These are phyloP conservation scores for Taurulus bubalis DNA, from an alignment of 2,113 vertebrate genomes.

Conservation along the genomic window DNA sequence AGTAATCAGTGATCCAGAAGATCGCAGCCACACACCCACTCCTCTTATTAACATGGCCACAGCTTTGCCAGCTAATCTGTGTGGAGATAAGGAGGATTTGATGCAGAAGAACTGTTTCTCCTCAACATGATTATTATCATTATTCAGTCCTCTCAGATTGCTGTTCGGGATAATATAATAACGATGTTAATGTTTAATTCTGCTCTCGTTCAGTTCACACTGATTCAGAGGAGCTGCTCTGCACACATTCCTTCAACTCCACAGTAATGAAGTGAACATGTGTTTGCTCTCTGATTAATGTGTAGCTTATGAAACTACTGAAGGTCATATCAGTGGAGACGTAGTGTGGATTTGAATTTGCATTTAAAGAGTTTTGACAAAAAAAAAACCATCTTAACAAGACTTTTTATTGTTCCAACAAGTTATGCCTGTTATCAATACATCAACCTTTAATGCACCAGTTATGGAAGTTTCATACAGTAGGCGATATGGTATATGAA, in stretches of 20 bases:
- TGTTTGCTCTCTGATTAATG: neutral
- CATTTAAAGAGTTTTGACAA: neutral
- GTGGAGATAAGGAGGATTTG: constrained; percentile 8
- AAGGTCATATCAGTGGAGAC: neutral
- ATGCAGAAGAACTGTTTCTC: neutral
- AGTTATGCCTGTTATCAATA: neutral
- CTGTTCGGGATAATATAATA: neutral
- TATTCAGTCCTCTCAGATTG: neutral
- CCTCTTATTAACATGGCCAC: neutral
- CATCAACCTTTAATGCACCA: neutral
- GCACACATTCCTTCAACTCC: neutral
- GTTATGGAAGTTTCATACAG: neutral
- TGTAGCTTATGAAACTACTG: neutral
- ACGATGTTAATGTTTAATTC: neutral
- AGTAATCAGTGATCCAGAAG: neutral
- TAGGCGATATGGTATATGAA: too few relatives aligned
- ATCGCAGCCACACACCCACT: constrained; percentile 16
- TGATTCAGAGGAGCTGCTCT: constrained; percentile 2
- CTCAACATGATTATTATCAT: neutral
- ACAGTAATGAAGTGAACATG: neutral
- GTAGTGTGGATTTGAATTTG: neutral
- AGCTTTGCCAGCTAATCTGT: constrained; percentile 3
- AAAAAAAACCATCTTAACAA: neutral
- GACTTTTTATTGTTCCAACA: neutral
- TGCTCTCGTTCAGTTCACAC: neutral